Base-by-base conservation (phyloP, 2,888 invertebrate genomes). In the Callosobruchus maculatus region DNA sequence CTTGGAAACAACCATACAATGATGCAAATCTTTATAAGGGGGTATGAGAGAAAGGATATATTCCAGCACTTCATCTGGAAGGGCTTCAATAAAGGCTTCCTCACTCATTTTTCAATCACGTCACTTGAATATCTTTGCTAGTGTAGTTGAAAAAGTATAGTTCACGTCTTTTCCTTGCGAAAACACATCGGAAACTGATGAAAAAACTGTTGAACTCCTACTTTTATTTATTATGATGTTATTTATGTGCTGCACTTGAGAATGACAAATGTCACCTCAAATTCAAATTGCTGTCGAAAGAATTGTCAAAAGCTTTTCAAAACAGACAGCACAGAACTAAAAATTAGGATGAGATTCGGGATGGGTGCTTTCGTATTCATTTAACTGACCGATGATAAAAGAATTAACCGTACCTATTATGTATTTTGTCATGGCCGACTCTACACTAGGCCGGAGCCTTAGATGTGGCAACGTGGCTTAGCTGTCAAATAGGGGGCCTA, bases 61-160 rank as follows among this genome's bases (percentile, higher is more conserved):
- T 88, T 97, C 97, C 80, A 98, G 88, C 74, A 98, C 93, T 90
- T 98, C 97, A 86, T 97, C 96, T 68, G 98, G 98, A 78, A 98
- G 88, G 86, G 94, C 93, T 84, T 94, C 92, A 73, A 91, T 89
- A 20, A 82, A 82, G 72, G 79, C 78, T 67, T 77, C 74, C 76
- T 73, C 77, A 49, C 49, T 49, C 49, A 49, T 49, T 75, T 77
- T 77, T 70, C 21, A n/a, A 26, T 21, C 49, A 20, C 21, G 3
- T 21, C 66, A 5, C 3, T 74, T 73, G 49, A 69, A 21, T 49
- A 70, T 68, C 67, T 72, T 18, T 7, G 13, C 13, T 49, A 7
- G 49, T 13, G 13, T 18, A 49, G 49, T 49, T 49, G 49, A 49
- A 7, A 49, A 49, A 49, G 49, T 49, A 26, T 26, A 5, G 7